Evolutionary conservation across 2,797 vertebrate genomes (phyloP), one percentile per base, ranked within the genome.

Genomic region (Diplodus puntazzo): DNA sequence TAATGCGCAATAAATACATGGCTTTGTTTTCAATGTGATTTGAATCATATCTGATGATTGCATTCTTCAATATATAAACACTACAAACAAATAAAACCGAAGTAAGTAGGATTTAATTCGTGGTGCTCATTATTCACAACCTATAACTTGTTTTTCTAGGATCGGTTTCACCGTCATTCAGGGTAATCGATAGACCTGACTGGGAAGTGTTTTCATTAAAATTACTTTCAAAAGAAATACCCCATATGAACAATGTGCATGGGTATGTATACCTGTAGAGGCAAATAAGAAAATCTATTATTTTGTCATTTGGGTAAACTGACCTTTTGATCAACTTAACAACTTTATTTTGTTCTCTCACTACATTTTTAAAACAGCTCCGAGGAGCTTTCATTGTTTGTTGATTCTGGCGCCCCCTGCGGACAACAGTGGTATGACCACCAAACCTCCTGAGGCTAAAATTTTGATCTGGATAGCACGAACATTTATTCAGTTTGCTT

Each of bases 141-240:
- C 9, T 23, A 20, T 62, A 65, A 76, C 55, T 72, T 48, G 18
- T 65, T 16, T 55, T 70, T 55, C 6, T 39, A 54, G 53, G 69
- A 43, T 8, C 53, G 50, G 58, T 21, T 18, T 64, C 20, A 30
- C 16, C 9, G 3, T 49, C 16, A 48, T 13, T 70, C 39, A 25
- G 60, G 53, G 58, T 46, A 11, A 67, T 23, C 42, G 5, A 16
- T 43, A 57, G 18, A 64, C 8, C 5, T 63, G 23, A 58, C 2
- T 18, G 20, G 12, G 21, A 60, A 50, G 8, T 39, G 20, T 4
- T 45, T 45, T 27, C 3, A 45, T 12, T 52, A 13, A 34, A 53
- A 23, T 0, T n/a, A 0, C 3, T 46, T 61, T 34, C 10, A 3
- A 3, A 59, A n/a, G 11, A 48, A 79, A 69, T n/a, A 72, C 4